Percentiles rank a stretch among this genome's conserved stretches.
Evolutionary conservation across 2,797 vertebrate genomes (phyloP).

Genomic region (Urosaurus nigricauda): DNA sequence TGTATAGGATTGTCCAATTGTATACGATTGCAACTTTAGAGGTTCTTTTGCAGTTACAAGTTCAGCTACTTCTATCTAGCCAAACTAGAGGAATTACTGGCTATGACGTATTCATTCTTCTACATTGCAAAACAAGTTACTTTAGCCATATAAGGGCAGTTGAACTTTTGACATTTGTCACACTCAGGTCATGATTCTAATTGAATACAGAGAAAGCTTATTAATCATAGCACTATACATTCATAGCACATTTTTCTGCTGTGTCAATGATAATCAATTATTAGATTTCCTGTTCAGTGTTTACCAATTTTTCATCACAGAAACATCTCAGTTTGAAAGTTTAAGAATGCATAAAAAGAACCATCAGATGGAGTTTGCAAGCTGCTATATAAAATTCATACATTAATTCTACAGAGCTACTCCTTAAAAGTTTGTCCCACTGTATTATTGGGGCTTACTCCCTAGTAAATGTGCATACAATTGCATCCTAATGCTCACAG

Average conservation of each 20-base stretch:
- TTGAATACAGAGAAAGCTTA: conserved; percentile 29
- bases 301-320: no score
- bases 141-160: conserved; percentile 36
- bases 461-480: neutral
- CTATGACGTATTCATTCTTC: conserved; percentile 46
- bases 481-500: neutral
- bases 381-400: neutral
- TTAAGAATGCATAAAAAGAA: neutral
- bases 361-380: neutral
- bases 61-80: conserved; percentile 23
- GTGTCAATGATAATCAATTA: neutral
- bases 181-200: conserved; percentile 49
- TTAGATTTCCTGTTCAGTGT: neutral
- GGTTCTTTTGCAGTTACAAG: conserved; percentile 21
- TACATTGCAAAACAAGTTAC: conserved; percentile 21
- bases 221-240: neutral
- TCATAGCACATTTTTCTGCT: conserved; percentile 3
- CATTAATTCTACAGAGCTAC: neutral
- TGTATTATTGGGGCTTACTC: neutral
- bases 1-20: no score
- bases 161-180: conserved; percentile 49
- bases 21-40: neutral
- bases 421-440: neutral
- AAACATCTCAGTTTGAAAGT: neutral
- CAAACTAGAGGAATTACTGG: conserved; percentile 55